phyloP scores from a whole-genome alignment of 2,888 invertebrate species.

The Altica lythri region DNA sequence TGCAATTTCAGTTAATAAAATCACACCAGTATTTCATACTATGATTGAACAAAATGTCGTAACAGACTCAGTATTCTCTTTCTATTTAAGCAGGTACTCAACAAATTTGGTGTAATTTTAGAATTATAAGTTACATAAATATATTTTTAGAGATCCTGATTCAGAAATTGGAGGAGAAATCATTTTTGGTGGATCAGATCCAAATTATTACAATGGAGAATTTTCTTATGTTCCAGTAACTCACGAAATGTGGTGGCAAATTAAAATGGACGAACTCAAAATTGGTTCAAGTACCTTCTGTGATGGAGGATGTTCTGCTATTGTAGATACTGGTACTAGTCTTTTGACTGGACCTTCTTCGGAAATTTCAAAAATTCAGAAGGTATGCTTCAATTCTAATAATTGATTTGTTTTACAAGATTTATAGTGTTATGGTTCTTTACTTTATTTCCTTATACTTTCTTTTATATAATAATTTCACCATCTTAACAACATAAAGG shows the following conservation, averaged over 20 bases:
- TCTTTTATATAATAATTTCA: too few relatives aligned
- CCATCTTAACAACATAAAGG: too few relatives aligned
- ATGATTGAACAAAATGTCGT: constrained; percentile 79
- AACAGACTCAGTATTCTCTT: constrained; percentile 78
- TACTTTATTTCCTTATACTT: too few relatives aligned
- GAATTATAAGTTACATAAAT: not conserved
- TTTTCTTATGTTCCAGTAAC: constrained; percentile 87
- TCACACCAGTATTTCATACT: constrained; percentile 84
- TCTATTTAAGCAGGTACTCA: constrained; percentile 77
- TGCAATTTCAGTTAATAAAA: constrained; percentile 83
- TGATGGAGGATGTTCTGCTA: constrained; percentile 83
- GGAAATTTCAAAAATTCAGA: constrained; percentile 79
- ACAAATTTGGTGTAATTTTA: not conserved
- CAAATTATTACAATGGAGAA: constrained; percentile 81
- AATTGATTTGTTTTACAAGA: not conserved
- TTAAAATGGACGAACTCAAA: constrained; percentile 72
- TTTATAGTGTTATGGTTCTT: not conserved
- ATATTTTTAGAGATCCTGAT: constrained; percentile 67
- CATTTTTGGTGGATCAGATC: constrained; percentile 93
- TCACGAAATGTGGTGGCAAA: constrained; percentile 91
- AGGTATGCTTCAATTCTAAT: constrained; percentile 58
- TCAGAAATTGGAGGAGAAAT: constrained; percentile 81
- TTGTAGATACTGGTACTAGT: constrained; percentile 95
- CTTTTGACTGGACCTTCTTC: constrained; percentile 87
- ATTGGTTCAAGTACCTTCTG: constrained; percentile 67